Conservation (phyloP, 1,140 invertebrate genomes). For the Drosophila ananassae region DNA sequence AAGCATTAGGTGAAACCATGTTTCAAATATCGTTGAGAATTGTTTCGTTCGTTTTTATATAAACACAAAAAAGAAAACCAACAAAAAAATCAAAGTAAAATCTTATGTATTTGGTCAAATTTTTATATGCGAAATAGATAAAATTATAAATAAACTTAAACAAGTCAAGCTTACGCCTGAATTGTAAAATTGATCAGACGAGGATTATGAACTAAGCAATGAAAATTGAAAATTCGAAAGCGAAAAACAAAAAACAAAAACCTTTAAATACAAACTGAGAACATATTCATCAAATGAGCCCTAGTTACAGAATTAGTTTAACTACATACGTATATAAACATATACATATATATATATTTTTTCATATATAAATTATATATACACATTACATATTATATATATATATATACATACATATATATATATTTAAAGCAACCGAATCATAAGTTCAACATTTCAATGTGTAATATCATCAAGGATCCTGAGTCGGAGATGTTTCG, state of each 20-base stretch:
- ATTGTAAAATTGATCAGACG: conserved; percentile 35
- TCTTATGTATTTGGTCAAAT: conserved; percentile 70
- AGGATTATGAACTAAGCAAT: conserved; percentile 4
- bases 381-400: conserved; percentile 49
- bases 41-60: conserved; percentile 64
- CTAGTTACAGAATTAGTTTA: conserved; percentile 80
- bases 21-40: conserved; percentile 77
- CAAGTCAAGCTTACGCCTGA: conserved; percentile 37
- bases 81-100: conserved; percentile 13
- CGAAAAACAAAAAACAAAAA: conserved; percentile 35
- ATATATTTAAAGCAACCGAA: conserved; percentile 29
- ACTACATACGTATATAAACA: conserved; percentile 56
- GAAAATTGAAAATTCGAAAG: conserved; percentile 1
- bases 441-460: conserved; percentile 58
- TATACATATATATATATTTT: conserved; percentile 58
- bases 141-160: conserved; percentile 61
- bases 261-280: conserved; percentile 71
- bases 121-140: conserved; percentile 59
- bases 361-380: conserved; percentile 60
- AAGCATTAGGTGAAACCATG: conserved; percentile 73
- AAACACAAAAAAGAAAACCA: conserved; percentile 15
- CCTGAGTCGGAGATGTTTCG: conserved; percentile 29
- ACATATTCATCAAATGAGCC: conserved; percentile 81
- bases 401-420: conserved; percentile 21
- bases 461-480: conserved; percentile 49